Evolutionary conservation across 2,113 vertebrate species (phyloP).

Genomic region (Cyphomyrus plagiostoma): DNA sequence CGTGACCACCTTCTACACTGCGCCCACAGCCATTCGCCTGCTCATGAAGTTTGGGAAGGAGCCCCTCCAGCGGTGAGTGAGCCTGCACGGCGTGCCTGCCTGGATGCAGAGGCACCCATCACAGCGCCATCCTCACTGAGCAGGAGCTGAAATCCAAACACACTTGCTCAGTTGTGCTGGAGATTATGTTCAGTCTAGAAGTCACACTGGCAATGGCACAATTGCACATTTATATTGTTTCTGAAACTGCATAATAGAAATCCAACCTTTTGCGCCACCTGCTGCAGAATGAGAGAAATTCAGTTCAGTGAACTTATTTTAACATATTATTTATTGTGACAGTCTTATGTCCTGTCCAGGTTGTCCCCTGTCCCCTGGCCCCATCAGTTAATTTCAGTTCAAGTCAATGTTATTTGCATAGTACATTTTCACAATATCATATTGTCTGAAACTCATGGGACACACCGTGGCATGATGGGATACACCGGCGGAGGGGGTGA

Average conservation of each 20-base stretch:
- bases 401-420: too few species aligned
- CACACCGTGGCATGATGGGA: neutral
- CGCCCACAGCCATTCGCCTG: conserved; percentile 65
- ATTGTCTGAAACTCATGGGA: neutral
- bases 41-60: conserved; percentile 67
- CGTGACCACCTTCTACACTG: conserved; percentile 69
- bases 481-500: too few species aligned
- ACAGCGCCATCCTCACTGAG: neutral
- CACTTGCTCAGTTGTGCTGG: neutral
- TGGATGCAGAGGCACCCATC: neutral
- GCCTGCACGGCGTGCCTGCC: neutral
- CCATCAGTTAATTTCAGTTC: too few species aligned
- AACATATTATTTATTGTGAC: neutral
- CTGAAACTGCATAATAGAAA: neutral
- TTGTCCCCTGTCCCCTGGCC: neutral
- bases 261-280: conserved; percentile 24
- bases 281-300: conserved; percentile 11
- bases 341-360: neutral
- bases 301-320: neutral
- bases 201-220: neutral
- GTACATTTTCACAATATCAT: too few species aligned
- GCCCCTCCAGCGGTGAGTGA: conserved; percentile 59
- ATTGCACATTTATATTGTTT: neutral
- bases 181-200: neutral
- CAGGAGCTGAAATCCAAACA: neutral